Base-by-base conservation (phyloP, 2,888 invertebrate genomes). In the Chelonus formosanus region DNA sequence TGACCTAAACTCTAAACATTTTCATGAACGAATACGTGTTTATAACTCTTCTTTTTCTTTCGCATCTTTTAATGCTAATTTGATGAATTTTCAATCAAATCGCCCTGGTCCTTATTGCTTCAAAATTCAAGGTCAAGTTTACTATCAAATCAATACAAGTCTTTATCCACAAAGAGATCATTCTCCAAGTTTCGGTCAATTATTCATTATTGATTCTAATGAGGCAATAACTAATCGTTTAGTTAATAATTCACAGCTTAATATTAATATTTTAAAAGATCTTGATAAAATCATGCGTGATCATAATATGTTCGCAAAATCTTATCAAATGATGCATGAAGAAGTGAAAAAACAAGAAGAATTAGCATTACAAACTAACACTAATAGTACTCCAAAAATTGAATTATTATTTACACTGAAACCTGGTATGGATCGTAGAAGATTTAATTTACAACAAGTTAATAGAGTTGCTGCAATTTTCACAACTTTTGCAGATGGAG, bases 1-100 rank as follows among this genome's bases (percentile, higher is more conserved):
- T 6, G 60, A 69, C 35, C 56, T 48, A 40, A 61, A 58, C 43
- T 69, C 69, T 34, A 53, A 63, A 4, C n/a, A 43, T 20, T 71
- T 70, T 57, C 65, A 61, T 45, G 60, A 67, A 50, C 44, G 61
- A 36, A 64, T 67, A 44, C 56, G 65, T 44, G 64, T 40, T 31
- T 70, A 67, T 32, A 65, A 70, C 31, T 55, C 53, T 35, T 68
- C 69, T 3, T 69, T 69, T 69, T 68, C 67, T n/a, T 70, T 69
- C 54, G 70, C 69, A 34, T 69, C 63, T 6, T 69, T 69, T 8
- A 71, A 71, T 44, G 65, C 69, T 7, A 71, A 67, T 57, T 67
- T 69, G 20, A 59, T 67, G 2, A 69, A 71, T 45, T 71, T 68
- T 57, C 36, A 64, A 53, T 55, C 56, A 57, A 36, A 45, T 35